A percentile compares a stretch with the other conserved stretches of the same genome.
These are phyloP conservation scores for Neopelma chrysocephalum DNA, from an alignment of 2,797 vertebrate species.

Conservation along the genomic window DNA sequence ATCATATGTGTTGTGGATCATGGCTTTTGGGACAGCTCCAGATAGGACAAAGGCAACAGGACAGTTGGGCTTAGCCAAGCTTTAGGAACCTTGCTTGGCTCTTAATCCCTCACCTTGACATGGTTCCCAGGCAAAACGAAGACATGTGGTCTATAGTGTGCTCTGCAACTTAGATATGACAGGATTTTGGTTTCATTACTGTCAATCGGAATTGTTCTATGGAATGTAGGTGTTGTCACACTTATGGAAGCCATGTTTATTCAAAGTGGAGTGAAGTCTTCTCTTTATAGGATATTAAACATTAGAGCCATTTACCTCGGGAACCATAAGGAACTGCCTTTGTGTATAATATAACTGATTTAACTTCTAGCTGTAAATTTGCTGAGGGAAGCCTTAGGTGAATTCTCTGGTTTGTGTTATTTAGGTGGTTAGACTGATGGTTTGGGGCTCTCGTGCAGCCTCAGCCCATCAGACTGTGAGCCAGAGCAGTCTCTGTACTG, in stretches of 20 bases:
- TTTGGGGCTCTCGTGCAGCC: background rate
- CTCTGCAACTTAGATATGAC: background rate
- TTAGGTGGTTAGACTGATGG: background rate
- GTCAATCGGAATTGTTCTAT: background rate
- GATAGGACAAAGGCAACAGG: background rate
- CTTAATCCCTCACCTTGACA: background rate
- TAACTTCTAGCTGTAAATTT: background rate
- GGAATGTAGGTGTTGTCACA: background rate
- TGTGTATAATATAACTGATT: background rate
- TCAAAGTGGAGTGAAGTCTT: background rate
- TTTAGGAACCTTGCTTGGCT: background rate
- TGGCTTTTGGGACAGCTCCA: background rate
- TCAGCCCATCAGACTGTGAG: background rate
- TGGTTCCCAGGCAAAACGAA: background rate
- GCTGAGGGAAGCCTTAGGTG: background rate
- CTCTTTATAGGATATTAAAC: background rate
- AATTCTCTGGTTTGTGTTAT: background rate
- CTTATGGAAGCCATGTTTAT: background rate
- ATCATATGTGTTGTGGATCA: too few relatives aligned
- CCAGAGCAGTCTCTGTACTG: background rate
- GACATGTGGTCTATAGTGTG: fast-evolving
- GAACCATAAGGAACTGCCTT: background rate
- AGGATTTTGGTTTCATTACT: background rate
- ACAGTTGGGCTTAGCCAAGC: background rate
- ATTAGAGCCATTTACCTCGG: background rate